Percentiles rank a stretch among this genome's conserved stretches.
Conservation (phyloP, 2,888 invertebrate genomes). For the Cartodere bifasciata region DNA sequence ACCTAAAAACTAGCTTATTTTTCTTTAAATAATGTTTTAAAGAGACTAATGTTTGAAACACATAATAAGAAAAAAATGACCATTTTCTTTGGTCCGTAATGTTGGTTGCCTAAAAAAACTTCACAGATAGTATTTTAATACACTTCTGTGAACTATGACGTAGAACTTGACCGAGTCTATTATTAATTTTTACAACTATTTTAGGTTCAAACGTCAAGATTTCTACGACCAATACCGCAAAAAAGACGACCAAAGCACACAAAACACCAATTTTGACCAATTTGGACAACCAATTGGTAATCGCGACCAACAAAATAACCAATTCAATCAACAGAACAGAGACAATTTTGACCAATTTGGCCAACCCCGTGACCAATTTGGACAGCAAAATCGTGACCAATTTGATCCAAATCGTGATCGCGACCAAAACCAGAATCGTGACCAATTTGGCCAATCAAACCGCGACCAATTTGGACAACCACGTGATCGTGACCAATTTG, state of each 20-base stretch:
- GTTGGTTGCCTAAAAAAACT: no score
- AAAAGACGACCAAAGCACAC: constrained; percentile 10
- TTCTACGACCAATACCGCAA: constrained; percentile 13
- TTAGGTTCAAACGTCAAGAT: constrained; percentile 8
- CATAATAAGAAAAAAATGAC: no score
- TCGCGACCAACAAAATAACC: constrained; percentile 14
- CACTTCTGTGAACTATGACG: no score
- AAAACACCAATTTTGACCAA: constrained; percentile 7
- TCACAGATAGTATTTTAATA: no score
- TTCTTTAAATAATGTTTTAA: no score
- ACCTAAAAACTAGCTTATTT: no score
- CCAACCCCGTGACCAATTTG: constrained; percentile 6
- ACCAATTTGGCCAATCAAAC: constrained; percentile 25
- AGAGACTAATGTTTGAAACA: no score
- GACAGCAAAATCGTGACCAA: constrained; percentile 5
- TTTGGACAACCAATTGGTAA: no score
- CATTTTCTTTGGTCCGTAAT: no score
- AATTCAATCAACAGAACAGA: constrained; percentile 14
- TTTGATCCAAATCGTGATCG: constrained; percentile 4
- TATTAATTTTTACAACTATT: no score
- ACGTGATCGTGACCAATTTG: constrained; percentile 6
- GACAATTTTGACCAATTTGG: constrained; percentile 13
- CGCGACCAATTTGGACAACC: constrained; percentile 13
- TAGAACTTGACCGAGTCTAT: no score
- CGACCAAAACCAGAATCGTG: constrained; percentile 4